Conservation (phyloP, 2,113 vertebrate genomes). For the Hystrix cristata region DNA sequence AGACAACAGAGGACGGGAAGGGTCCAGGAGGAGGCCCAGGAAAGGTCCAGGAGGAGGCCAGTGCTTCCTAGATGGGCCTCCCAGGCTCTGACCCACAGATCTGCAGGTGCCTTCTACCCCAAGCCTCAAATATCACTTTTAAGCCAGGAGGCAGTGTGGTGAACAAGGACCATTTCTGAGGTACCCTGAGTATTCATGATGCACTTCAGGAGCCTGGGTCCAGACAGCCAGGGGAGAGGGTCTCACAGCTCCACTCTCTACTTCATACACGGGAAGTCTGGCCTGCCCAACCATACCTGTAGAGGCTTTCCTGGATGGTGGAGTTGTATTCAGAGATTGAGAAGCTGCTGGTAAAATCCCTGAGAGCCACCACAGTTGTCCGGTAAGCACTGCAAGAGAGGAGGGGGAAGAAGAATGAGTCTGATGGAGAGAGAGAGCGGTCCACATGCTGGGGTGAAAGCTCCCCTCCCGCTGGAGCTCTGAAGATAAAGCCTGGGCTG, state of each 20-base stretch:
- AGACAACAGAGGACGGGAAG: not conserved
- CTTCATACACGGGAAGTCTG: not conserved
- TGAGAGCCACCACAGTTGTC: conserved; percentile 77
- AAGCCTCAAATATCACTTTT: not conserved
- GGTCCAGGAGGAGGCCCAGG: not conserved
- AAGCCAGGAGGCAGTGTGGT: not conserved
- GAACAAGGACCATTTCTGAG: not conserved
- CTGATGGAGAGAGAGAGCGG: too few species aligned
- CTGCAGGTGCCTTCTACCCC: not conserved
- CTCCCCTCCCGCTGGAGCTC: not conserved
- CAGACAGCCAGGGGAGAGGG: not conserved
- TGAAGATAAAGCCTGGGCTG: not conserved
- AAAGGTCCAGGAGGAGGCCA: accelerated
- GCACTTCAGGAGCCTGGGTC: not conserved
- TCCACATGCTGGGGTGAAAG: not conserved
- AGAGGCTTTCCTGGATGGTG: conserved; percentile 89
- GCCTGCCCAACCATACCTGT: conserved; percentile 76
- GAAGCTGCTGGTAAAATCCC: conserved; percentile 79
- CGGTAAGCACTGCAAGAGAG: conserved; percentile 70
- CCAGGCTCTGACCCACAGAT: not conserved
- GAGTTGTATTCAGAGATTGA: not conserved
- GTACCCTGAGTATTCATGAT: not conserved
- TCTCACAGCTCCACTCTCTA: not conserved
- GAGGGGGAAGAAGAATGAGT: not conserved
- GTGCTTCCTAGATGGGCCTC: not conserved